A percentile compares a stretch with the other conserved stretches of the same genome.
Conservation (phyloP, 2,888 invertebrate species). For the Andrena flavipes region DNA sequence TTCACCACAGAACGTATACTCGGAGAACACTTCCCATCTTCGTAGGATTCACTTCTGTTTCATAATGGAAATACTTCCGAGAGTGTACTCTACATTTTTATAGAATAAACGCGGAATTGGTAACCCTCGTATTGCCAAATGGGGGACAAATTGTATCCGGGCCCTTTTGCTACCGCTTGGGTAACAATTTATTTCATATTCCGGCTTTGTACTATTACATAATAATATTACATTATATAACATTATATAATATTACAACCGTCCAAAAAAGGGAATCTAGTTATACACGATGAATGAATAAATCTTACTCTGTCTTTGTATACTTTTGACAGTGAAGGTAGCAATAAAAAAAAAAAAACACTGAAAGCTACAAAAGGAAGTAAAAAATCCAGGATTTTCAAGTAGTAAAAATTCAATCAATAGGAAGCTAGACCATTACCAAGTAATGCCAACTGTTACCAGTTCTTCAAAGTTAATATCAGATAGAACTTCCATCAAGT, state of each 20-base stretch:
- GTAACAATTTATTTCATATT: too few species aligned
- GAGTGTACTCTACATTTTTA: neutral
- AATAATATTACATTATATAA: too few species aligned
- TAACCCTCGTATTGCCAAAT: too few species aligned
- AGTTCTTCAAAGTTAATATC: neutral
- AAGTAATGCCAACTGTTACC: neutral
- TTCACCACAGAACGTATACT: slow-evolving; percentile 10
- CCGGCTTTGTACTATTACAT: too few species aligned
- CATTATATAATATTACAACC: too few species aligned
- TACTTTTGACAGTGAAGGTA: too few species aligned
- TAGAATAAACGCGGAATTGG: neutral
- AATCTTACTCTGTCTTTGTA: too few species aligned
- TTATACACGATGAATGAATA: too few species aligned
- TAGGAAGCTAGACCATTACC: neutral
- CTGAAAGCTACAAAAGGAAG: neutral
- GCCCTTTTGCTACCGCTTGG: too few species aligned
- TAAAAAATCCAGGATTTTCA: neutral
- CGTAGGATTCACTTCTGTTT: slow-evolving; percentile 16
- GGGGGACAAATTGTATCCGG: too few species aligned
- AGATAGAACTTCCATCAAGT: neutral
- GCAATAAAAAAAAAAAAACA: neutral
- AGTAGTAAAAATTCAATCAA: neutral
- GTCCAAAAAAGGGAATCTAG: too few species aligned
- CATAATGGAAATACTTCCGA: slow-evolving; percentile 46
- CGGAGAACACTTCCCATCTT: slow-evolving; percentile 11